A percentile compares a stretch with the other conserved stretches of the same genome.
Conservation (phyloP, 2,113 vertebrate genomes). For the Rhabdornis inornatus region DNA sequence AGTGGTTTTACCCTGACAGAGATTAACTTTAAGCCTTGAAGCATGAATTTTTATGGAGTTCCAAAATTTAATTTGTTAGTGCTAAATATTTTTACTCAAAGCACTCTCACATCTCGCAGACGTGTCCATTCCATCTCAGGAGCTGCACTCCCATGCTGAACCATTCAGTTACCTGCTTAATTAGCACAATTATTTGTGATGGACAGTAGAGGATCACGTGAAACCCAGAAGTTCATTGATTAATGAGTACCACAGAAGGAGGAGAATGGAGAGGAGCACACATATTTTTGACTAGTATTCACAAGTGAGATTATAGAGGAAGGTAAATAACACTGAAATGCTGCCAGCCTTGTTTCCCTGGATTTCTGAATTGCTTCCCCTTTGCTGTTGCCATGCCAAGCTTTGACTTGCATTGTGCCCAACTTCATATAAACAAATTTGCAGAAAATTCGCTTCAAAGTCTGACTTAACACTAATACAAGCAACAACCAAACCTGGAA, state of each 20-base stretch:
- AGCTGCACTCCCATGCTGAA: rapidly evolving
- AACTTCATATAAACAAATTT: slow-evolving; percentile 19
- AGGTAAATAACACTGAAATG: neutral
- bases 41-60: neutral
- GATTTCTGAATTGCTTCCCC: slow-evolving; percentile 9
- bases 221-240: neutral
- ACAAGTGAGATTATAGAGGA: neutral
- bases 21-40: slow-evolving; percentile 2
- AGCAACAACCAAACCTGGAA: neutral
- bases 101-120: neutral
- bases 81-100: neutral
- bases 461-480: neutral
- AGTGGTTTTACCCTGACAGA: neutral
- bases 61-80: slow-evolving; percentile 26
- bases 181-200: neutral
- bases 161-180: neutral
- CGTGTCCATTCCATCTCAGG: neutral
- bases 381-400: neutral
- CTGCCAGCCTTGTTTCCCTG: neutral
- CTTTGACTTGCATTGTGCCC: neutral
- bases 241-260: neutral
- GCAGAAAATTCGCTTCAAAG: slow-evolving; percentile 34
- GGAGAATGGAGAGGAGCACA: neutral
- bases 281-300: neutral
- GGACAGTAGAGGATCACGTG: neutral